These are phyloP conservation scores for Drosophila lacteicornis DNA, from an alignment of 1,140 invertebrate species.

Conservation along the genomic window DNA sequence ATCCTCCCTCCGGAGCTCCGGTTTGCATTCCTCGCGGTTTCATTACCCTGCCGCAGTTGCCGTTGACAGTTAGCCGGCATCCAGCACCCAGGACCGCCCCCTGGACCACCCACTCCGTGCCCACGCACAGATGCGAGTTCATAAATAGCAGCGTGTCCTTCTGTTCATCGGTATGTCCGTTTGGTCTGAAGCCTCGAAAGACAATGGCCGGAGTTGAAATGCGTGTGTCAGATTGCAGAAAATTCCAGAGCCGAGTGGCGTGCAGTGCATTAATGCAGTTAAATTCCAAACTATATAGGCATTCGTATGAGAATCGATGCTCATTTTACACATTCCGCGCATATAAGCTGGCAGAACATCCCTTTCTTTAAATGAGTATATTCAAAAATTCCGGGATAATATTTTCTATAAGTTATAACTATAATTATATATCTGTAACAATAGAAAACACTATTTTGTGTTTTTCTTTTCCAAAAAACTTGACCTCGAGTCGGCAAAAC, in stretches of 20 bases:
- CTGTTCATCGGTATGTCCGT: conserved; percentile 17
- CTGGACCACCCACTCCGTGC: background rate
- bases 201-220: conserved; percentile 50
- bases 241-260: conserved; percentile 29
- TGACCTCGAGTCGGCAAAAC: too few relatives aligned
- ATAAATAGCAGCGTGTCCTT: conserved; percentile 31
- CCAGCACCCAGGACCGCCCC: background rate
- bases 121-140: conserved; percentile 18
- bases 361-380: background rate
- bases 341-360: background rate
- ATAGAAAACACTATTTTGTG: too few relatives aligned
- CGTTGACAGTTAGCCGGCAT: conserved; percentile 38
- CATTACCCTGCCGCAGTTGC: conserved; percentile 47
- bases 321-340: background rate
- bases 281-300: conserved; percentile 13
- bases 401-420: too few relatives aligned
- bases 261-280: conserved; percentile 38
- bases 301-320: background rate
- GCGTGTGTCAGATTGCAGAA: conserved; percentile 43
- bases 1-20: conserved; percentile 16
- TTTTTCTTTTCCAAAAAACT: too few relatives aligned
- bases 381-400: too few relatives aligned
- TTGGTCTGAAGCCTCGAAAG: conserved; percentile 10
- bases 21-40: conserved; percentile 53
- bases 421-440: too few relatives aligned